Percentiles rank a stretch among this genome's conserved stretches.
phyloP scores from a whole-genome alignment of 2,113 vertebrate genomes.

The Rhea pennata region DNA sequence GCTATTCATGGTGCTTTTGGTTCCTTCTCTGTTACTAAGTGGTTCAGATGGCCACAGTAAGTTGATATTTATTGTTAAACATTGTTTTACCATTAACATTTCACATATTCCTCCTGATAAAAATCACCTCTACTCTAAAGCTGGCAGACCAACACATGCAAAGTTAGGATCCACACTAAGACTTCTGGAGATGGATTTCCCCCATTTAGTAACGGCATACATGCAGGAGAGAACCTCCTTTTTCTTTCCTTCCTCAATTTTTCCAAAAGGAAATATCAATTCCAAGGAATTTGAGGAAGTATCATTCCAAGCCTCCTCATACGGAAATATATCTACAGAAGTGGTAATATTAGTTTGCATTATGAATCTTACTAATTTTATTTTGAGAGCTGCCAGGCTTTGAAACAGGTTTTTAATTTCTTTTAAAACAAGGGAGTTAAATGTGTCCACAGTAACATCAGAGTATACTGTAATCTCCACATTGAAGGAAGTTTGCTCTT shows the following conservation, averaged over 20 bases:
- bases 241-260: not conserved
- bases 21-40: not conserved
- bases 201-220: not conserved
- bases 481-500: not conserved
- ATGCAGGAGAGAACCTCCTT: not conserved
- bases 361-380: not conserved
- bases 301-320: not conserved
- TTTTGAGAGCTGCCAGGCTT: not conserved
- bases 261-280: not conserved
- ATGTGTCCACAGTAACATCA: not conserved
- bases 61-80: not conserved
- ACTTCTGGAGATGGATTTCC: not conserved
- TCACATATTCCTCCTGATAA: not conserved
- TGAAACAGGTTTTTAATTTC: not conserved
- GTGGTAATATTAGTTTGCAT: not conserved
- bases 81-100: not conserved
- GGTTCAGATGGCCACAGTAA: not conserved
- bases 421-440: not conserved
- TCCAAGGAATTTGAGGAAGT: not conserved
- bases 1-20: not conserved
- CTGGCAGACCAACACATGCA: not conserved
- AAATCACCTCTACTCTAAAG: not conserved
- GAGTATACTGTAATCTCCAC: not conserved
- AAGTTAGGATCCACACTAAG: not conserved
- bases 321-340: not conserved